Evolutionary conservation across 2,888 invertebrate species (phyloP), one percentile per base, ranked within the genome.

Genomic region (Mythimna impura): DNA sequence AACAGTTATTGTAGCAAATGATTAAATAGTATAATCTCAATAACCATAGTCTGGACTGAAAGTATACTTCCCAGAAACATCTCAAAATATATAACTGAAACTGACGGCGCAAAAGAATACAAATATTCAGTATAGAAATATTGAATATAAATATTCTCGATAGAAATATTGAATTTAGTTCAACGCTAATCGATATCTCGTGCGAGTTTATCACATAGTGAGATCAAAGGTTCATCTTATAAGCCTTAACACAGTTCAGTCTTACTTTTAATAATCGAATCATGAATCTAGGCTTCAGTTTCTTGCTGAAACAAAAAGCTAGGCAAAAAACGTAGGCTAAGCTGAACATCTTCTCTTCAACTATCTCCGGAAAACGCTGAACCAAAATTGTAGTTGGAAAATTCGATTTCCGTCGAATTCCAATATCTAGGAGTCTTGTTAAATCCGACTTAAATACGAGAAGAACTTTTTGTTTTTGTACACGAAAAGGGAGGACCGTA

Each of bases 401-500:
- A 82, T 82, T 82, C 78, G 67, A 82, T 82, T 81, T 76, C 74
- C 65, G 50, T 71, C 69, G 77, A 79, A 83, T 84, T 86, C 86
- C 86, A 85, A 89, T 89, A 89, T 88, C 87, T 86, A 84, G 47
- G 73, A 81, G 73, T 78, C 87, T 89, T 88, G 89, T 91, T 91
- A 88, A 89, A 87, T 84, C 83, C 84, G 72, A 82, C 84, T 86
- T 84, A 87, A 91, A 84, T 70, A 78, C 79, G 80, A 79, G 68
- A 72, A 70, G 73, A 86, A 88, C 86, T 88, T 88, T 89, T 85
- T 88, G 86, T 93, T 92, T 93, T 91, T 90, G 91, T 89, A 91
- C 93, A 93, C 83, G 90, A 85, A 88, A 93, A 80, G 87, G 92
- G 91, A 89, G 89, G 90, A 76, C 66, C 84, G 79, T 64, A 73